phyloP scores from a whole-genome alignment of 2,113 vertebrate species.

The Callocephalon fimbriatum region DNA sequence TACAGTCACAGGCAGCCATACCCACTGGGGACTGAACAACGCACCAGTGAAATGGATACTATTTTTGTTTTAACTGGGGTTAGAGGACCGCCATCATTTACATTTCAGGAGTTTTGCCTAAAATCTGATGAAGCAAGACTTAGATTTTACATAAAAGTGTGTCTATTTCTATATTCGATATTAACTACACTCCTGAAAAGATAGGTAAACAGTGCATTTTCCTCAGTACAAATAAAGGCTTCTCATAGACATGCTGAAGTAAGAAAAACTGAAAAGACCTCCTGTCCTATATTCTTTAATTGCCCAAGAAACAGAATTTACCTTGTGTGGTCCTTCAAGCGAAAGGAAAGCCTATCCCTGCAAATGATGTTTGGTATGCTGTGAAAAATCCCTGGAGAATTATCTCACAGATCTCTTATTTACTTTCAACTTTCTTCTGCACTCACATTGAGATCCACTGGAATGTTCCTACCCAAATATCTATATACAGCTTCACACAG shows the following conservation, averaged over 20 bases:
- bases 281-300: slow-evolving; percentile 35
- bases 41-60: not conserved
- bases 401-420: slow-evolving; percentile 52
- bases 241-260: not conserved
- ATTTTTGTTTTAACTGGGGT: not conserved
- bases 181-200: slow-evolving; percentile 3
- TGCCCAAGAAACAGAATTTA: slow-evolving; percentile 56
- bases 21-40: not conserved
- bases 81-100: not conserved
- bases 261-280: slow-evolving; percentile 38
- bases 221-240: slow-evolving; percentile 49
- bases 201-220: slow-evolving; percentile 34
- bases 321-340: slow-evolving; percentile 30
- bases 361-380: slow-evolving; percentile 43
- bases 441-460: not conserved
- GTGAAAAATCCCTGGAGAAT: slow-evolving; percentile 47
- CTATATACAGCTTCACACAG: not conserved
- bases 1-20: not conserved
- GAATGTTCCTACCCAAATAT: slow-evolving; percentile 37
- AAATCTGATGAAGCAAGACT: slow-evolving; percentile 8
- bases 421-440: slow-evolving; percentile 52
- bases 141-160: slow-evolving; percentile 10
- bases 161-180: slow-evolving; percentile 31
- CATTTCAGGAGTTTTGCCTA: not conserved
- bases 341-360: slow-evolving; percentile 56